Base-by-base conservation (phyloP, 2,888 invertebrate species). In the Epistrophe eligans region DNA sequence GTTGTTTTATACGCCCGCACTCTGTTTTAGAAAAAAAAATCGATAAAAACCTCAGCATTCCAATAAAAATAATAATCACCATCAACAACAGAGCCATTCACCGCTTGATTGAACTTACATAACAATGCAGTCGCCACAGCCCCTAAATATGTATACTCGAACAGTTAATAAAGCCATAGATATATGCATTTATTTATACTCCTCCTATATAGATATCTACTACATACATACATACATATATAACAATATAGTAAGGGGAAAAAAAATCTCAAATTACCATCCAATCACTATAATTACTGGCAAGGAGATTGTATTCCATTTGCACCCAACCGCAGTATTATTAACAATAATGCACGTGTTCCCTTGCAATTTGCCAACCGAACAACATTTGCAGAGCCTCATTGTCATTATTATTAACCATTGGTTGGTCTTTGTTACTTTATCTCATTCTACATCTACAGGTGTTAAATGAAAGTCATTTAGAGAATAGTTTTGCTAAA, bases 291-390 rank as follows among this genome's bases (percentile, higher is more conserved):
- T 77, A 77, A 83, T 83, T 83, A 83, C 60, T 60, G 17, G 50
- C 48, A 17, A 67, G 43, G 71, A 85, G 70, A 66, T 64, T 70
- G 70, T 57, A 73, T 81, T 85, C 57, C 77, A 77, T 67, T 77
- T 81, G 73, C 70, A 77, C 73, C 70, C 50, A 82, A 77, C 73
- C 72, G 45, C 77, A 77, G 57, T 28, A 17, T 9, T 43, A 15
- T 77, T 77, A 70, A 70, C 82, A 79, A 71, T 79, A 82, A 66
- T 82, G 85, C 85, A 85, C 85, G 82, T 77, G 79, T 77, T 55
- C 58, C 32, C 40, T 40, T 52, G 15, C 24, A 2, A 19, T 11
- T 43, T 28, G 8, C 28, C 6, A 28, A 55, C 15, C 15, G 55
- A 15, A 57, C 28, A 52, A 15, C 57, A 17, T 40, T 17, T 60